Evolutionary conservation across 2,113 vertebrate genomes (phyloP), one percentile per base, ranked within the genome.

Genomic region (Toxostoma redivivum): DNA sequence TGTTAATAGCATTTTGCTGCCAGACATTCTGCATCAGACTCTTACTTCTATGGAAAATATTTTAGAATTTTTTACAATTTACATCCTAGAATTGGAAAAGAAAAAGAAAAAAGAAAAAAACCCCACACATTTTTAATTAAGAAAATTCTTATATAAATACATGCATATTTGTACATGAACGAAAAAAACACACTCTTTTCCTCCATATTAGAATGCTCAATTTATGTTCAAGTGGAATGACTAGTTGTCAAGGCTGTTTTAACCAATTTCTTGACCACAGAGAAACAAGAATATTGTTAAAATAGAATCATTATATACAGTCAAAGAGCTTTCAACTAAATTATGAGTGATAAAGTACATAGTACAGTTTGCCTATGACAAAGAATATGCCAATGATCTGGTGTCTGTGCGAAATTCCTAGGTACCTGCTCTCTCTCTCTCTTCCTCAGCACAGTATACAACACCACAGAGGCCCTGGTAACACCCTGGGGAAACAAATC

Each of bases 141-240:
- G 22, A 8, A 92, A 61, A 82, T 48, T 76, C 10, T 28, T 8
- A 6, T 33, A 21, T 10, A 15, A 19, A 6, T 5, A 12, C 17
- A 20, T 1, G 0, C 5, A 22, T 44, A 18, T 24, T 21, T 28
- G 9, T n/a, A 7, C 2, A 2, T 31, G 12, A 69, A 28, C 7
- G 10, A 30, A 53, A 53, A 53, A 30, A 30, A 16, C 2, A 35
- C 5, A 3, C 1, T 57, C 10, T 67, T 79, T 25, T 72, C 6
- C 9, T 94, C 24, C 33, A 10, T 64, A 10, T 50, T 54, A 87
- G 10, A 76, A 78, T 9, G 47, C 20, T n/a, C 24, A 78, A 44
- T 81, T 71, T 57, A 45, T 38, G 7, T 58, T 92, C 33, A 83
- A 76, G 66, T 76, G 25, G 19, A 58, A 66, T 24, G 35, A 31